These are phyloP conservation scores for Pleuronectes platessa DNA, from an alignment of 2,113 vertebrate genomes.

Conservation along the genomic window DNA sequence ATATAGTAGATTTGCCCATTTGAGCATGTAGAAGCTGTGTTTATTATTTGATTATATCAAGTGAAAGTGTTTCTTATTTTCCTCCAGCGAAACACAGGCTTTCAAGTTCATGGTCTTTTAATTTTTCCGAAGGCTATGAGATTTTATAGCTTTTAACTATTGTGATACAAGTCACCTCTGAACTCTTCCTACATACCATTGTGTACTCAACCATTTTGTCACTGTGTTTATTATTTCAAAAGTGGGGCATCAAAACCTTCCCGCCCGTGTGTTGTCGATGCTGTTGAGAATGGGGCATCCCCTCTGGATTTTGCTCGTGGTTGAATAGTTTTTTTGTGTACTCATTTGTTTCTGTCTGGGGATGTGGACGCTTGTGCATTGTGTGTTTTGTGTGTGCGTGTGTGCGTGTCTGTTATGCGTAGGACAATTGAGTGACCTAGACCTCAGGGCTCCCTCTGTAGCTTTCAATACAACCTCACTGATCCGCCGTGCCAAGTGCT, in stretches of 20 bases:
- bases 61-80: neutral
- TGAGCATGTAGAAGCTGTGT: neutral
- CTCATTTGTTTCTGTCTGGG: slow-evolving; percentile 38
- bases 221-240: slow-evolving; percentile 2
- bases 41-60: neutral
- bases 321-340: slow-evolving; percentile 56
- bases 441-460: slow-evolving; percentile 58
- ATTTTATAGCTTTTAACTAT: neutral
- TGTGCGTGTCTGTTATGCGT: slow-evolving; percentile 11
- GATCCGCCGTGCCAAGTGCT: slow-evolving; percentile 46
- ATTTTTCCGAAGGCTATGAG: neutral
- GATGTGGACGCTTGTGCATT: slow-evolving; percentile 14
- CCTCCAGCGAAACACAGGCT: neutral
- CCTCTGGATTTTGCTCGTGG: slow-evolving; percentile 26
- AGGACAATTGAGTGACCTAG: slow-evolving; percentile 72
- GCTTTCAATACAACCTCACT: slow-evolving; percentile 42
- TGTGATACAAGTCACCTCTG: neutral
- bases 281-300: slow-evolving; percentile 37
- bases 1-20: neutral
- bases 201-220: neutral
- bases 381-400: slow-evolving; percentile 12
- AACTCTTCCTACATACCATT: neutral
- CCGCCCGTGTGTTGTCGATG: neutral
- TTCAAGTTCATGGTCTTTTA: neutral
- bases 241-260: slow-evolving; percentile 5